Percentiles rank a stretch among this genome's conserved stretches.
Conservation (phyloP, 2,113 vertebrate species). For the Petroica traversi region DNA sequence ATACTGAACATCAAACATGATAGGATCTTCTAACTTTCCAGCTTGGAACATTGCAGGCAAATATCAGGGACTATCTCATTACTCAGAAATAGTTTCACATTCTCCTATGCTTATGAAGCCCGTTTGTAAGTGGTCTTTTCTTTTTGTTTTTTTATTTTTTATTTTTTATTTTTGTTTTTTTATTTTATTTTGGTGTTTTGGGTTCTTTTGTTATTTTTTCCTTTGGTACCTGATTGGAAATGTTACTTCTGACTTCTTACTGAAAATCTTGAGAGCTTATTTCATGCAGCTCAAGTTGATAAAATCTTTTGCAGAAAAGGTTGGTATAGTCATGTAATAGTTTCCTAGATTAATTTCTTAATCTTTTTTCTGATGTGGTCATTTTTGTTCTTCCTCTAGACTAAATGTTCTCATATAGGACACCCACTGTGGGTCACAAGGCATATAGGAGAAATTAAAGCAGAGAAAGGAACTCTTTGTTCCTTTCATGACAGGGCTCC, state of each 20-base stretch:
- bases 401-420: not conserved
- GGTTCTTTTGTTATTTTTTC: too few species aligned
- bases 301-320: not conserved
- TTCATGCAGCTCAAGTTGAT: not conserved
- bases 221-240: not conserved
- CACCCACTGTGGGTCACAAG: not conserved
- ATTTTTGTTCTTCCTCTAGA: not conserved
- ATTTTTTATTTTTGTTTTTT: not conserved
- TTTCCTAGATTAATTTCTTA: not conserved
- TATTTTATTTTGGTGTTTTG: too few species aligned
- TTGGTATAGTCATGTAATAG: not conserved
- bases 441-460: not conserved
- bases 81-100: not conserved
- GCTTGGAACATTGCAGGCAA: not conserved
- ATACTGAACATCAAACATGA: not conserved
- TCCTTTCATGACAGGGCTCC: not conserved
- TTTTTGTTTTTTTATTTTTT: not conserved
- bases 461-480: not conserved
- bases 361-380: not conserved
- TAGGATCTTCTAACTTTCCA: not conserved
- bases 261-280: not conserved
- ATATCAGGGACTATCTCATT: not conserved
- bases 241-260: not conserved
- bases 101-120: not conserved
- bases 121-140: fast-evolving